These are phyloP conservation scores for Coecobrya sp. DNA, from an alignment of 2,888 invertebrate genomes.

Conservation along the genomic window DNA sequence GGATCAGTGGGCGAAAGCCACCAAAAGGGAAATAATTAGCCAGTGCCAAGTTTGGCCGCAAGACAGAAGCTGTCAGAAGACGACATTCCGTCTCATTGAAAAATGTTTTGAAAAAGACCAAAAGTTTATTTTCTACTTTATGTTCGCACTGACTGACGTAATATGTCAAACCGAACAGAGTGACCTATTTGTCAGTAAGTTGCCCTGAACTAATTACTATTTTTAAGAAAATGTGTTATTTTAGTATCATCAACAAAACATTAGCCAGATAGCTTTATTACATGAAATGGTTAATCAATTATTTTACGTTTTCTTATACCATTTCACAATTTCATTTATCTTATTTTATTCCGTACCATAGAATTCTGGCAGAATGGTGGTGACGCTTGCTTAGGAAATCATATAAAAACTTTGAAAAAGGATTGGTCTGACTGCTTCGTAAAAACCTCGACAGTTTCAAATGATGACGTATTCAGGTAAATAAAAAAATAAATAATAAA, in stretches of 20 bases:
- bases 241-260: conserved; percentile 5
- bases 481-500: conserved; percentile 28
- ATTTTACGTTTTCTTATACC: background rate
- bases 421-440: conserved; percentile 81
- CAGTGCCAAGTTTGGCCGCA: conserved; percentile 80
- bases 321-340: conserved; percentile 24
- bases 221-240: background rate
- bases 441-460: conserved; percentile 79
- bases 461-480: conserved; percentile 81
- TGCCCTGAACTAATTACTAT: background rate
- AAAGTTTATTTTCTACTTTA: conserved; percentile 83
- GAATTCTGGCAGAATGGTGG: conserved; percentile 83
- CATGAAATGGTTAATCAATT: conserved; percentile 30
- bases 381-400: conserved; percentile 79
- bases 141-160: conserved; percentile 82
- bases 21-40: conserved; percentile 75
- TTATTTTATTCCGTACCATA: conserved; percentile 32
- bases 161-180: conserved; percentile 81
- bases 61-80: conserved; percentile 78
- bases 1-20: conserved; percentile 72
- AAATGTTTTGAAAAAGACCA: conserved; percentile 82
- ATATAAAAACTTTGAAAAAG: conserved; percentile 76
- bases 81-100: conserved; percentile 79
- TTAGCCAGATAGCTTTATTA: background rate
- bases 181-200: conserved; percentile 80